Percentiles rank a stretch among this genome's conserved stretches.
Evolutionary conservation across 2,113 vertebrate genomes (phyloP).

Genomic region (Pelvicachromis taeniatus): DNA sequence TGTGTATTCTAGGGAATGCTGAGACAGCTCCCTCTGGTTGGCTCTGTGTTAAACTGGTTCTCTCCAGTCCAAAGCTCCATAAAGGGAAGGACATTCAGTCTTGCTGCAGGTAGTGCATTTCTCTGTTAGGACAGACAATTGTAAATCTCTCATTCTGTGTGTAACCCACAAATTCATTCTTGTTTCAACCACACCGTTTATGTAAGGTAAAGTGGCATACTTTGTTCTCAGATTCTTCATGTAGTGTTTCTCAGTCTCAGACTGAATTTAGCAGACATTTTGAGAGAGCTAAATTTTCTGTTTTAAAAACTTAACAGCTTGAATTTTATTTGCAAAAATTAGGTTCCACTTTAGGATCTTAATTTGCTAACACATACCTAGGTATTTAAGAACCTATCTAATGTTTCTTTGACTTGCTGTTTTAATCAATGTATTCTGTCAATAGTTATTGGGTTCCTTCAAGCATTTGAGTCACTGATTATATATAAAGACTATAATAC

Average conservation of each 20-base stretch:
- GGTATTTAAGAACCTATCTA: too few relatives aligned
- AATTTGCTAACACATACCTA: not conserved
- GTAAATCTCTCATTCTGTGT: not conserved
- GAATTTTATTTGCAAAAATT: not conserved
- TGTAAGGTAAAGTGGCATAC: not conserved
- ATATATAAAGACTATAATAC: not conserved
- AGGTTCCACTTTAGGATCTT: too few relatives aligned
- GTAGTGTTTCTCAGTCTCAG: not conserved
- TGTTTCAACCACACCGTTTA: not conserved
- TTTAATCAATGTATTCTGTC: not conserved
- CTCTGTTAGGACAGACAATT: not conserved
- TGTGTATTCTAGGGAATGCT: constrained; percentile 81
- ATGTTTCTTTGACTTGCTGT: not conserved
- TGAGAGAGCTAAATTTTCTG: not conserved
- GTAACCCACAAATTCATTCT: not conserved
- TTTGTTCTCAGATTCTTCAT: not conserved
- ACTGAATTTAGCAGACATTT: not conserved
- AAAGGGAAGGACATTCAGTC: constrained; percentile 88
- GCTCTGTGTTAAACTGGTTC: constrained; percentile 95
- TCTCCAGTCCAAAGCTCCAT: constrained; percentile 87
- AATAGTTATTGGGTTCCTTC: not conserved
- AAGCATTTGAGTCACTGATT: not conserved
- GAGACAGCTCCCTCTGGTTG: constrained; percentile 90
- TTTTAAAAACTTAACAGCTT: not conserved
- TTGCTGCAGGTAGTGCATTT: constrained; percentile 85